Conservation (phyloP, 1,140 invertebrate species). For the Pogonognathellus flavescens region DNA sequence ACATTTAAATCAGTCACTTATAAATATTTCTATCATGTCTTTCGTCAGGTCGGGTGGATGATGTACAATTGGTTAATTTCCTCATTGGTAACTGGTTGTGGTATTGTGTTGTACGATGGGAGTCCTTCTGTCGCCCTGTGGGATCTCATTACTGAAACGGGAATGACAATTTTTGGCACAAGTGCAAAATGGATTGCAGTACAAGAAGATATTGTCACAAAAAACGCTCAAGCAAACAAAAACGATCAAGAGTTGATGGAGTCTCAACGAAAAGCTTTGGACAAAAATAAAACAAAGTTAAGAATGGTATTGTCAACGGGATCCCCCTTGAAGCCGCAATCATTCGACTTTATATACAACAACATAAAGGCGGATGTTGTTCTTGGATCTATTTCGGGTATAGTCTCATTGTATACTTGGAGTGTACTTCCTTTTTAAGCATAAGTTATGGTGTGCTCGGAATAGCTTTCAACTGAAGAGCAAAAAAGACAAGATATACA, state of each 20-base stretch:
- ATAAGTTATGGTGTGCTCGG: no score
- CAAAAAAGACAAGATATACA: neutral
- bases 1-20: no score
- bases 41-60: conserved; percentile 76
- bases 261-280: conserved; percentile 61
- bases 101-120: conserved; percentile 77
- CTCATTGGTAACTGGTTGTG: conserved; percentile 71
- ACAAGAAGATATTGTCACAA: conserved; percentile 70
- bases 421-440: neutral
- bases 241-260: conserved; percentile 6
- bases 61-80: conserved; percentile 77
- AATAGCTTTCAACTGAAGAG: no score
- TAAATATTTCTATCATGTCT: no score
- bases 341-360: conserved; percentile 75
- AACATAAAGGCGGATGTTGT: conserved; percentile 74
- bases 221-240: conserved; percentile 51
- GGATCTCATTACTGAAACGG: conserved; percentile 74
- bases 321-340: conserved; percentile 74
- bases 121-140: conserved; percentile 74
- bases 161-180: conserved; percentile 75
- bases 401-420: neutral
- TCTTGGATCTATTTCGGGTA: conserved; percentile 75
- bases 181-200: conserved; percentile 76
- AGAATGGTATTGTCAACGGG: conserved; percentile 75
- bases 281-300: conserved; percentile 72